phyloP scores from a whole-genome alignment of 2,797 vertebrate genomes.

The Argya squamiceps region DNA sequence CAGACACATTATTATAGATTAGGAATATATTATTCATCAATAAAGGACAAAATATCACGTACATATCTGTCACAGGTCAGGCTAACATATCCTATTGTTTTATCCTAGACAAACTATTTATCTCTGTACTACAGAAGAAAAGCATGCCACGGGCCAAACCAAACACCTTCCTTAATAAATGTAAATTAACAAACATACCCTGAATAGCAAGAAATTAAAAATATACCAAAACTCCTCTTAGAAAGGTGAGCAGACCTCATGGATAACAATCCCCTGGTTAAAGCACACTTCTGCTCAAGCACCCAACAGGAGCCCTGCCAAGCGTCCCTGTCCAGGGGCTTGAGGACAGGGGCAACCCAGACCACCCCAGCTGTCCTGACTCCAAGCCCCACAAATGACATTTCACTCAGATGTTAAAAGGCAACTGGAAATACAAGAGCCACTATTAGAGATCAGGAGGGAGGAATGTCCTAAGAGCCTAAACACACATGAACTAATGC shows the following conservation, averaged over 20 bases:
- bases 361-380: not conserved
- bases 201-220: not conserved
- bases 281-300: fast-evolving
- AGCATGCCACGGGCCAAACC: not conserved
- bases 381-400: fast-evolving
- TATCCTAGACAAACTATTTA: not conserved
- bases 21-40: not conserved
- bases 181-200: not conserved
- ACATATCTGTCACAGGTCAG: not conserved
- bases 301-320: fast-evolving
- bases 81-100: not conserved
- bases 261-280: not conserved
- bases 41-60: not conserved
- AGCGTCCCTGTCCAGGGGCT: not conserved
- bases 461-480: not conserved
- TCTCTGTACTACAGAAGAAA: not conserved
- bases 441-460: not conserved
- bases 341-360: too few relatives aligned
- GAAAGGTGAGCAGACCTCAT: fast-evolving
- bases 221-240: not conserved
- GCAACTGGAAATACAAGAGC: not conserved
- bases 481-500: not conserved
- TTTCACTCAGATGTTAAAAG: not conserved
- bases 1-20: not conserved
- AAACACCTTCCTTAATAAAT: not conserved